These are phyloP conservation scores for Atrina japonica DNA, from an alignment of 2,888 invertebrate species.

Conservation along the genomic window DNA sequence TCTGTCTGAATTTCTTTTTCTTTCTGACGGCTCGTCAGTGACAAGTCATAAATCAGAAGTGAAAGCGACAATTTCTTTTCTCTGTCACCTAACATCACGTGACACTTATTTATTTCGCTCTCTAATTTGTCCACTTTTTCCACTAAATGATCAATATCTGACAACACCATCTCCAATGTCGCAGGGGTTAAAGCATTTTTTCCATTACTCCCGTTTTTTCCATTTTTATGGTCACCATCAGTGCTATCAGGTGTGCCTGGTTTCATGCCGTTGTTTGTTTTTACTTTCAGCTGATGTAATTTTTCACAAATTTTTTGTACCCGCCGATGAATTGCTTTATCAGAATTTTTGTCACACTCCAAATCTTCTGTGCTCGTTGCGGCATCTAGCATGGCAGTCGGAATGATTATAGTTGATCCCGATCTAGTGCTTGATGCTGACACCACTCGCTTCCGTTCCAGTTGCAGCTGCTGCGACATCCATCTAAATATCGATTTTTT, in stretches of 20 bases:
- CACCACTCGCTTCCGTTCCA: constrained; percentile 46
- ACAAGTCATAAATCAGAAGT: constrained; percentile 50
- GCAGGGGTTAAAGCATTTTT: constrained; percentile 23
- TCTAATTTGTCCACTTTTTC: constrained; percentile 50
- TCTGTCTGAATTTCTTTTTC: constrained; percentile 52
- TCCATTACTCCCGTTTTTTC: constrained; percentile 13
- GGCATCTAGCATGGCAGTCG: constrained; percentile 14
- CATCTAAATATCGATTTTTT: constrained; percentile 65
- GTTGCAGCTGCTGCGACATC: constrained; percentile 55
- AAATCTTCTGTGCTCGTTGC: constrained; percentile 12
- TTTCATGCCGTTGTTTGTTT: constrained; percentile 10
- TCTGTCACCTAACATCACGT: constrained; percentile 56
- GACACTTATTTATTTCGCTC: constrained; percentile 51
- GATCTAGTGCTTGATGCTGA: constrained; percentile 30
- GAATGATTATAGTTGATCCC: constrained; percentile 3
- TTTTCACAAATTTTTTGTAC: constrained; percentile 49
- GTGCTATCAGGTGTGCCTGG: constrained; percentile 8
- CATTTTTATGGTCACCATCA: background rate
- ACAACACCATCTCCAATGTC: constrained; percentile 24
- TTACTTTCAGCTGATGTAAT: constrained; percentile 33
- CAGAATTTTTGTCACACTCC: constrained; percentile 25
- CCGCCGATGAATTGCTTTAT: constrained; percentile 43
- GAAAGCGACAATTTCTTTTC: constrained; percentile 51
- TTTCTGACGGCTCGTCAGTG: constrained; percentile 38
- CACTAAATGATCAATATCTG: constrained; percentile 34